A percentile compares a stretch with the other conserved stretches of the same genome.
These are phyloP conservation scores for Orgyia antiqua DNA, from an alignment of 2,888 invertebrate genomes.

Conservation along the genomic window DNA sequence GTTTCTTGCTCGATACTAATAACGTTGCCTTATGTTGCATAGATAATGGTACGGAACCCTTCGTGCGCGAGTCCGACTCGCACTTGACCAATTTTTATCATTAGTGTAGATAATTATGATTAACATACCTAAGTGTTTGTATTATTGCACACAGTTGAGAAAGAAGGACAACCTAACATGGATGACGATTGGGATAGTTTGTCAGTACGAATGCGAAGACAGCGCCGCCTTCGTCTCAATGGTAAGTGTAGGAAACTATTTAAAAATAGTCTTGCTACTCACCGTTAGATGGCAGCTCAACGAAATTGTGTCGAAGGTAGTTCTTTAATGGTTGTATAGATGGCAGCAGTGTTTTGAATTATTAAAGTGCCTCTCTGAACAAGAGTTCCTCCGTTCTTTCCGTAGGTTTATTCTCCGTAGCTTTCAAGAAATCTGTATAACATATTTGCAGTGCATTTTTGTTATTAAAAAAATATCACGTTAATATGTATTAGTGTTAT, in stretches of 20 bases:
- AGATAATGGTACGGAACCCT: no score
- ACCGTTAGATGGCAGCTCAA: slow-evolving; percentile 22
- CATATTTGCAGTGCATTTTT: no score
- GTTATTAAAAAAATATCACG: no score
- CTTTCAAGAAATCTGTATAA: no score
- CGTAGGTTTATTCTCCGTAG: no score
- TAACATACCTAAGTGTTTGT: not conserved
- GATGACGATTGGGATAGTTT: slow-evolving; percentile 90
- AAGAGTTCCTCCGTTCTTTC: no score
- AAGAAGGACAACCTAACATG: slow-evolving; percentile 80
- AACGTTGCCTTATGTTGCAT: no score
- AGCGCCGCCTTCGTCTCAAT: slow-evolving; percentile 71
- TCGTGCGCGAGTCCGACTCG: no score
- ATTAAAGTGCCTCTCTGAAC: not conserved
- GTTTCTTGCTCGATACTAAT: no score
- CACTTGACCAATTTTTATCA: no score
- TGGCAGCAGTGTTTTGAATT: not conserved
- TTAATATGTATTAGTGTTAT: no score
- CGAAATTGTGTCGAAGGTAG: slow-evolving; percentile 11
- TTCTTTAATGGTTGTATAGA: not conserved
- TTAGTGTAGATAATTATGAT: no score
- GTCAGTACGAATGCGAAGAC: slow-evolving; percentile 84
- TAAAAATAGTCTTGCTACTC: slow-evolving; percentile 8
- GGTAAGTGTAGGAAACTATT: slow-evolving; percentile 46
- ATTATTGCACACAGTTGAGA: slow-evolving; percentile 49